Conservation (phyloP, 2,113 vertebrate species). For the Trematomus loennbergii region DNA sequence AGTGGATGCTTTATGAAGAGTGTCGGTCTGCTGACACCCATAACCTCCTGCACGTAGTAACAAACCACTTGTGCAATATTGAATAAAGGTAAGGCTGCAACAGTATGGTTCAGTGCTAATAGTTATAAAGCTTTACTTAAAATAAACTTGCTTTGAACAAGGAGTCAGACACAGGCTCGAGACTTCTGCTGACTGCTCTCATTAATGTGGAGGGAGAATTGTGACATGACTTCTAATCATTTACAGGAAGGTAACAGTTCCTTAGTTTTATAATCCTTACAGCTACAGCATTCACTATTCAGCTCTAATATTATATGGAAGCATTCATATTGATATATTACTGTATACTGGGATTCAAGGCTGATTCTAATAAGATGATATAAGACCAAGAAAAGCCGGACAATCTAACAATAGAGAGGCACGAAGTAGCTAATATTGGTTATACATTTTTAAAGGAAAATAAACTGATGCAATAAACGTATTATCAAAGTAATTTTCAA, state of each 20-base stretch:
- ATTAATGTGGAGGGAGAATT: neutral
- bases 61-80: slow-evolving; percentile 10
- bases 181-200: neutral
- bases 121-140: neutral
- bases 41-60: slow-evolving; percentile 7
- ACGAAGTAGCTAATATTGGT: no score
- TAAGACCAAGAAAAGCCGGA: no score
- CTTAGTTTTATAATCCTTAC: no score
- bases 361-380: neutral
- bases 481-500: no score
- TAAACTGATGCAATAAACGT: no score
- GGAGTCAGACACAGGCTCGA: neutral
- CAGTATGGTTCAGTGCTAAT: neutral
- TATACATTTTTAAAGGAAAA: no score
- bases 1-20: slow-evolving; percentile 30
- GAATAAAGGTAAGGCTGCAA: neutral
- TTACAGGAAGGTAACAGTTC: no score
- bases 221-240: neutral
- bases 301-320: no score
- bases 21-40: neutral
- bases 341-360: neutral
- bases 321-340: neutral
- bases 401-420: no score
- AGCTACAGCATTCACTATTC: no score
- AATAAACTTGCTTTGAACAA: neutral